A percentile compares a stretch with the other conserved stretches of the same genome.
These are phyloP conservation scores for Mormyrus iriodes DNA, from an alignment of 2,113 vertebrate species.

Conservation along the genomic window DNA sequence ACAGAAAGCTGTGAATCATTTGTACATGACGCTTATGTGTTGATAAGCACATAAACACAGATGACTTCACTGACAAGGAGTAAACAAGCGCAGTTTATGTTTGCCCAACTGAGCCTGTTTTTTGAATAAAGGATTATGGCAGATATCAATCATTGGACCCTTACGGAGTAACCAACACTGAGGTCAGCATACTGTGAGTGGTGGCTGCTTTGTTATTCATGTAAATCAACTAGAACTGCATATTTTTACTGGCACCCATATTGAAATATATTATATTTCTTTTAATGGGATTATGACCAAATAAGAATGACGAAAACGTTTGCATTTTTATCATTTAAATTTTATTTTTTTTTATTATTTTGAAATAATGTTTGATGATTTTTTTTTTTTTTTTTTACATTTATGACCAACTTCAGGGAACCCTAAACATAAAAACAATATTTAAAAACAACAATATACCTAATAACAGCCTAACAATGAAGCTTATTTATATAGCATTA, in stretches of 20 bases:
- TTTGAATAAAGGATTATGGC: too few relatives aligned
- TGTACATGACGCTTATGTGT: too few relatives aligned
- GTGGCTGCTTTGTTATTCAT: not conserved
- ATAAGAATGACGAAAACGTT: not conserved
- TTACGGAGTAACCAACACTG: too few relatives aligned
- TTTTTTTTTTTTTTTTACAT: not conserved
- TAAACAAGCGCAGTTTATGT: too few relatives aligned
- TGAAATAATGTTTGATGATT: too few relatives aligned
- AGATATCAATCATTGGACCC: too few relatives aligned
- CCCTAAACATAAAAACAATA: not conserved
- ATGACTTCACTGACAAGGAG: too few relatives aligned
- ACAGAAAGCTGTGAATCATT: too few relatives aligned
- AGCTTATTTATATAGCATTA: not conserved
- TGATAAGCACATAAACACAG: too few relatives aligned
- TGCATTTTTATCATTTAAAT: not conserved
- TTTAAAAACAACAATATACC: not conserved
- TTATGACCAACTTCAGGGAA: not conserved
- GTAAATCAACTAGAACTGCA: not conserved
- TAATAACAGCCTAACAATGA: not conserved
- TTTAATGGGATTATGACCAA: not conserved
- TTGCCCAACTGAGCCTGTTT: too few relatives aligned
- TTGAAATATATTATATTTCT: not conserved
- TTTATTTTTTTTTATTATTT: not conserved
- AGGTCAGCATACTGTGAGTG: not conserved
- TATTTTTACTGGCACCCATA: not conserved